A percentile compares a stretch with the other conserved stretches of the same genome.
These are phyloP conservation scores for Cryptocephalus primarius DNA, from an alignment of 2,888 invertebrate species.

Conservation along the genomic window DNA sequence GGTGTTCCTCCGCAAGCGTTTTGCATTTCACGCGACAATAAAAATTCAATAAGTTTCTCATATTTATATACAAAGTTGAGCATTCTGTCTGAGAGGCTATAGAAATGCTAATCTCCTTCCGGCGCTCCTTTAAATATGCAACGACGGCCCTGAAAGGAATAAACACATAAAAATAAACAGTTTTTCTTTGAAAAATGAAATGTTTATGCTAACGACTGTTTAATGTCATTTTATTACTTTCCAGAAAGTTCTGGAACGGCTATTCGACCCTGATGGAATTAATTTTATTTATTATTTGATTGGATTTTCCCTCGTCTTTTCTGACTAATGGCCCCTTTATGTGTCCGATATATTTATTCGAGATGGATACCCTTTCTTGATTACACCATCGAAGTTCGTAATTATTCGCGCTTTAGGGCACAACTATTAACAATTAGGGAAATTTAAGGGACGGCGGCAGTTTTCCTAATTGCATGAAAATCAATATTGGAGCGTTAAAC, in stretches of 20 bases:
- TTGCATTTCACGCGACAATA: not conserved
- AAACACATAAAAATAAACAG: conserved; percentile 15
- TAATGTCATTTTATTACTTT: conserved; percentile 13
- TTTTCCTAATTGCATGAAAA: too few species aligned
- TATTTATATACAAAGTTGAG: not conserved
- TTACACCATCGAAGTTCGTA: too few species aligned
- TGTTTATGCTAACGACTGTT: conserved; percentile 15
- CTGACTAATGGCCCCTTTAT: too few species aligned
- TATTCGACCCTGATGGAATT: not conserved
- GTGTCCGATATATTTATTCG: too few species aligned
- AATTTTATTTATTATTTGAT: not conserved
- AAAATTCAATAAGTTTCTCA: conserved; percentile 4
- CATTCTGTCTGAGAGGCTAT: conserved; percentile 5
- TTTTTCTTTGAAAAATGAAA: conserved; percentile 11
- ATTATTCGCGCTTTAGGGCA: too few species aligned
- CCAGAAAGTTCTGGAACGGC: conserved; percentile 5
- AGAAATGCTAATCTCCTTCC: conserved; percentile 18
- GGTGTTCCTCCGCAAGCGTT: not conserved
- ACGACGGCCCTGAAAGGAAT: conserved; percentile 7
- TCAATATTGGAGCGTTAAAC: too few species aligned
- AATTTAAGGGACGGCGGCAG: too few species aligned
- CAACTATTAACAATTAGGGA: too few species aligned
- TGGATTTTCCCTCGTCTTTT: too few species aligned
- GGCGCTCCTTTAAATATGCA: conserved; percentile 9
- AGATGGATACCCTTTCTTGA: too few species aligned